Conservation (phyloP, 92 coral and sea anemone species). For the Montipora capitata region DNA sequence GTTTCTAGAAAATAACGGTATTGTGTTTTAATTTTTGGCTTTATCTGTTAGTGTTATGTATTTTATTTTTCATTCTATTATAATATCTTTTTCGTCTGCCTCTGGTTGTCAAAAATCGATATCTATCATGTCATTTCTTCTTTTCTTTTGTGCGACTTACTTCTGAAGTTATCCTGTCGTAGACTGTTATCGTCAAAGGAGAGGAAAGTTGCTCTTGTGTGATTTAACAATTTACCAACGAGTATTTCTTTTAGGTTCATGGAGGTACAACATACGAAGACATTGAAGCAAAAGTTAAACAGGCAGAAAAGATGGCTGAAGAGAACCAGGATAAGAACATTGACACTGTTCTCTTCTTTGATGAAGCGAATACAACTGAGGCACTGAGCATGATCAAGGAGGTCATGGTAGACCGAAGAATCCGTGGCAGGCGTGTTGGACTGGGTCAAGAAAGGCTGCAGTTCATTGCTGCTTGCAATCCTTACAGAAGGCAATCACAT, state of each 20-base stretch:
- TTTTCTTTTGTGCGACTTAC: too few species aligned
- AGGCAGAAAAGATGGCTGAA: constrained; percentile 83
- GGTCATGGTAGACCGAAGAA: constrained; percentile 90
- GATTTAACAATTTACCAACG: neutral
- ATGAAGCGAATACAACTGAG: constrained; percentile 92
- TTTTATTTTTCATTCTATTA: too few species aligned
- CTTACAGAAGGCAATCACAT: constrained; percentile 76
- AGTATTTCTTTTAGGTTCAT: constrained; percentile 67
- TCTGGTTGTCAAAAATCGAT: too few species aligned
- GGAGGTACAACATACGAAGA: constrained; percentile 90
- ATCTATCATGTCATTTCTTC: too few species aligned
- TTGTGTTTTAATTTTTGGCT: too few species aligned
- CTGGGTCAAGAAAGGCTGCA: constrained; percentile 75
- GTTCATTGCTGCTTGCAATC: constrained; percentile 91
- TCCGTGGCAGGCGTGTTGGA: constrained; percentile 80
- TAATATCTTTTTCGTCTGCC: too few species aligned
- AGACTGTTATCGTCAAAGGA: too few species aligned
- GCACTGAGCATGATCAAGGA: constrained; percentile 89
- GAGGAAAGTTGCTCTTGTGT: neutral
- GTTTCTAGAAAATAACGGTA: too few species aligned
- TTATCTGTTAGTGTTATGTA: too few species aligned
- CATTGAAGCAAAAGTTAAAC: constrained; percentile 77
- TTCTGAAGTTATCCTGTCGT: too few species aligned
- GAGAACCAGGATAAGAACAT: constrained; percentile 66
- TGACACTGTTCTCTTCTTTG: constrained; percentile 89